Base-by-base conservation (phyloP, 2,888 invertebrate species). In the Agriopis aurantiaria region DNA sequence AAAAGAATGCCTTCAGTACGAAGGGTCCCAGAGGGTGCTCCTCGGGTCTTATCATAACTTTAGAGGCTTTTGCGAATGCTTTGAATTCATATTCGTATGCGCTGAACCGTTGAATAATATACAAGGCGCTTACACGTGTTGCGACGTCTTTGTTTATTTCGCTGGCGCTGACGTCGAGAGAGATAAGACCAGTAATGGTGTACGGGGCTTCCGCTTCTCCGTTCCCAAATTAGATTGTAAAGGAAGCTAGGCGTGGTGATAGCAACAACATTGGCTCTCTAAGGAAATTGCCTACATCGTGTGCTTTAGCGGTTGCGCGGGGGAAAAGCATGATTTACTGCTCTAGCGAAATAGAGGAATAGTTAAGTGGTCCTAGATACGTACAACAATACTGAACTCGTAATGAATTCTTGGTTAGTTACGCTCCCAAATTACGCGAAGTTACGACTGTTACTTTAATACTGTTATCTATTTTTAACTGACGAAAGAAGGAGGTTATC, bases 221-320 rank as follows among this genome's bases (percentile, higher is more conserved):
- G 73, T 77, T 80, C 76, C 71, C 43, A 80, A 83, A 82, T 82
- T 82, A 81, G 81, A 82, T 82, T 81, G 75, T 77, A 70, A 75
- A 76, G 79, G 74, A 75, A 83, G 75, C 77, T 74, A 68, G 80
- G 78, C 77, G 70, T 76, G 76, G 72, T 80, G 83, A 80, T 79
- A 81, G 78, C 74, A 71, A 64, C 72, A 70, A 77, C 80, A 78
- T 81, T 77, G 74, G 73, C 71, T 80, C 78, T 80, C 77, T 68
- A 73, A 80, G 81, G 81, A 85, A 85, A 84, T 84, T 83, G 76
- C 76, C 75, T 76, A 55, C 71, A 53, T 17, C 52, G 48, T 51
- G 40, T 49, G 17, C 58, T 52, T 61, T 17, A 65, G 33, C 52
- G 14, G 40, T 55, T 41, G 14, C 8, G 9, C 8, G 40, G 4